phyloP scores from a whole-genome alignment of 2,888 invertebrate species.

The Parascotia fuliginaria region DNA sequence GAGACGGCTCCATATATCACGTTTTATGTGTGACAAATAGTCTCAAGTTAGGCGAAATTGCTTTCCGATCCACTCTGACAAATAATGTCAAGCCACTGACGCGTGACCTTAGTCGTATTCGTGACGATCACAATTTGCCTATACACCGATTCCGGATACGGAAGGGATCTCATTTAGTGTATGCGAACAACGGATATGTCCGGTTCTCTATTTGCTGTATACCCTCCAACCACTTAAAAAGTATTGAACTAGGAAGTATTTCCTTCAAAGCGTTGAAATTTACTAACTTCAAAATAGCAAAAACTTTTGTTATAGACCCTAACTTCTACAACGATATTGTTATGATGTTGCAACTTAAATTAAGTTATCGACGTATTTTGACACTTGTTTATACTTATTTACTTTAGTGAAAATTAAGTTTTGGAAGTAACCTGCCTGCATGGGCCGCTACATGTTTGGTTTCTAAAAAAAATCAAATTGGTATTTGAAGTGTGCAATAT shows the following conservation, averaged over 20 bases:
- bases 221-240: slow-evolving; percentile 57
- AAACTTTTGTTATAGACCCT: slow-evolving; percentile 46
- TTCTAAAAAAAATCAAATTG: slow-evolving; percentile 31
- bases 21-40: slow-evolving; percentile 84
- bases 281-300: slow-evolving; percentile 43
- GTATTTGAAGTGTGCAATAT: slow-evolving; percentile 22
- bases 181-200: slow-evolving; percentile 60
- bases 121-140: slow-evolving; percentile 76
- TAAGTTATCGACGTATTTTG: slow-evolving; percentile 44
- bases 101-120: slow-evolving; percentile 75
- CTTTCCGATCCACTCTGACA: slow-evolving; percentile 83
- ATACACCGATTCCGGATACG: slow-evolving; percentile 57
- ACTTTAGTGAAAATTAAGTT: slow-evolving; percentile 28
- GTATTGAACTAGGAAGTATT: slow-evolving; percentile 50
- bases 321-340: slow-evolving; percentile 48
- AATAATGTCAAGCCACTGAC: slow-evolving; percentile 80
- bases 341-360: slow-evolving; percentile 47
- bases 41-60: slow-evolving; percentile 81
- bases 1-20: slow-evolving; percentile 73
- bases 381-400: slow-evolving; percentile 34
- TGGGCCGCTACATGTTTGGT: slow-evolving; percentile 6
- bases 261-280: slow-evolving; percentile 45
- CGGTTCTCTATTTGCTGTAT: slow-evolving; percentile 61
- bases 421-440: slow-evolving; percentile 1
- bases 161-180: slow-evolving; percentile 61